phyloP scores from a whole-genome alignment of 2,797 vertebrate genomes.

The Rousettus madagascariensis region DNA sequence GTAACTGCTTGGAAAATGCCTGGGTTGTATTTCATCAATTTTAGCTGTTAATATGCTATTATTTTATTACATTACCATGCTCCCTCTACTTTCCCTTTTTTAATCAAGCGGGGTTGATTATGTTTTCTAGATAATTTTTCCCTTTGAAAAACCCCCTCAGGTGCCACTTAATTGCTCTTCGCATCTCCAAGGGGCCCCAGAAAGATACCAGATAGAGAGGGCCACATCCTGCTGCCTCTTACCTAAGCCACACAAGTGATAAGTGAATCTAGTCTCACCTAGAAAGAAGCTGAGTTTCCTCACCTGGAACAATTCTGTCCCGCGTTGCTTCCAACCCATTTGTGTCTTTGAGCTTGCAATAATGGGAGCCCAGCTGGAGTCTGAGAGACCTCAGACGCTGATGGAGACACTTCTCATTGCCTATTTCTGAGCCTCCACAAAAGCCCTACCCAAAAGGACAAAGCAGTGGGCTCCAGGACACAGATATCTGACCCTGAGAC shows the following conservation, averaged over 20 bases:
- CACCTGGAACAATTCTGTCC: conserved; percentile 29
- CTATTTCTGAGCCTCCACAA: not conserved
- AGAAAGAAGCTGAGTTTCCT: conserved; percentile 23
- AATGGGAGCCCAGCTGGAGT: not conserved
- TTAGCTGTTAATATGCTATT: not conserved
- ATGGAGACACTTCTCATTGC: not conserved
- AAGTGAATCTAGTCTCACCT: not conserved
- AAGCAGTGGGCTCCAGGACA: not conserved
- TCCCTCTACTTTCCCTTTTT: not conserved
- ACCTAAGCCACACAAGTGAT: accelerated
- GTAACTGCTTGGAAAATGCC: not conserved
- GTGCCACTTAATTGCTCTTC: not conserved
- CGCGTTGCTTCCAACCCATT: not conserved
- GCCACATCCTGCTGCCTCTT: not conserved
- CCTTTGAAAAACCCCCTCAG: not conserved
- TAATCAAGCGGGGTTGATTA: not conserved
- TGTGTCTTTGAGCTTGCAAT: not conserved
- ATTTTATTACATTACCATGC: not conserved
- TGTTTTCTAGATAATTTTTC: conserved; percentile 11
- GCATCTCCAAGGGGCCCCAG: not conserved
- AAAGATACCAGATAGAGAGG: not conserved
- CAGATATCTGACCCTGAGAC: not conserved
- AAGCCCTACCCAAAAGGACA: not conserved
- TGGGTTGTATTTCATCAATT: not conserved
- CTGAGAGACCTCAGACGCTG: not conserved